Conservation (phyloP, 1,140 invertebrate genomes). For the Musca vetustissima region DNA sequence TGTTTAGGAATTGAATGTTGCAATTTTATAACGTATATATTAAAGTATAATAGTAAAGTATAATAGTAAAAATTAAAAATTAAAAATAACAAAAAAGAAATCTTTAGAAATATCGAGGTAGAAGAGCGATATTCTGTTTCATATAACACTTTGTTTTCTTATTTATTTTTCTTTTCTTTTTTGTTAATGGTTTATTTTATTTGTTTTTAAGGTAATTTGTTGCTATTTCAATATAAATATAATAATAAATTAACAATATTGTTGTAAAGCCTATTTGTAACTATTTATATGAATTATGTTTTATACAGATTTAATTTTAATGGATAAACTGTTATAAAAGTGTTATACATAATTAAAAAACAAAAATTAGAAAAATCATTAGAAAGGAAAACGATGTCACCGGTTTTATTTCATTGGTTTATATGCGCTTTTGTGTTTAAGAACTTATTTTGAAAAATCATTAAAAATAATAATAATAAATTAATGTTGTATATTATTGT, state of each 20-base stretch:
- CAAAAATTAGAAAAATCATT: too few relatives aligned
- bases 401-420: too few relatives aligned
- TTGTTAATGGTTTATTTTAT: too few relatives aligned
- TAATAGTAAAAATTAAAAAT: background rate
- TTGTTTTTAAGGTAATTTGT: constrained; percentile 15
- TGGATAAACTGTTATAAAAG: background rate
- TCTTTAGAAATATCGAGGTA: constrained; percentile 21
- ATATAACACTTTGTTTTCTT: background rate
- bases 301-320: too few relatives aligned
- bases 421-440: too few relatives aligned
- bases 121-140: constrained; percentile 12
- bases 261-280: constrained; percentile 4
- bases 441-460: background rate
- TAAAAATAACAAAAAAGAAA: background rate
- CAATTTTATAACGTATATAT: too few relatives aligned
- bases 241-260: background rate
- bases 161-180: background rate
- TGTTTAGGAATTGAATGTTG: background rate
- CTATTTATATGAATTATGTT: constrained; percentile 9
- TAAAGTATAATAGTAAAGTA: background rate
- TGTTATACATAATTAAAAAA: background rate
- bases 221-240: constrained; percentile 18
- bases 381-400: too few relatives aligned
- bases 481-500: background rate
- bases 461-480: background rate